A percentile compares a stretch with the other conserved stretches of the same genome.
Evolutionary conservation across 2,888 invertebrate genomes (phyloP).

Genomic region (Platycheirus rosarum): DNA sequence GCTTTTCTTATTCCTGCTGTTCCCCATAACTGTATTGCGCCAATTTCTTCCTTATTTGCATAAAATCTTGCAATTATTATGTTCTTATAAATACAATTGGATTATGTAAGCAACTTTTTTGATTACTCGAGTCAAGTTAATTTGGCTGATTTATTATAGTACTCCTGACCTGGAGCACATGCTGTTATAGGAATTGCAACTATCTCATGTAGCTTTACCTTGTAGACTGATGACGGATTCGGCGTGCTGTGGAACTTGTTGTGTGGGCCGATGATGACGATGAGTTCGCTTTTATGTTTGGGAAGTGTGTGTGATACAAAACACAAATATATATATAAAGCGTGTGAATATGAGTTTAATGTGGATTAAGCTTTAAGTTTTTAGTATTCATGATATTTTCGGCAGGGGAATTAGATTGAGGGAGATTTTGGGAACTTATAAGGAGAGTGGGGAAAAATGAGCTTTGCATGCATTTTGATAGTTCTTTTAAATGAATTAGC

Average conservation of each 20-base stretch:
- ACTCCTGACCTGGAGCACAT: neutral
- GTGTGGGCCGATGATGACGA: slow-evolving; percentile 20
- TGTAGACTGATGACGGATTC: neutral
- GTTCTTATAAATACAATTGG: slow-evolving; percentile 10
- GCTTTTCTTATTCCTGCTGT: slow-evolving; percentile 25
- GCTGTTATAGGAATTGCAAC: neutral
- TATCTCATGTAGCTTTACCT: neutral
- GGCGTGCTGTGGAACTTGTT: slow-evolving; percentile 1
- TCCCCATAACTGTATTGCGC: slow-evolving; percentile 22
- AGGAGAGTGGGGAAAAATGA: neutral
- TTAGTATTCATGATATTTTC: neutral
- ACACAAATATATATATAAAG: too few relatives aligned
- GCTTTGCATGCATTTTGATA: slow-evolving; percentile 1
- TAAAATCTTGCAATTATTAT: neutral
- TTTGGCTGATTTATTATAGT: neutral
- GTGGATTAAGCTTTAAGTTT: slow-evolving; percentile 4
- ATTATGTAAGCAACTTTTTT: slow-evolving; percentile 10
- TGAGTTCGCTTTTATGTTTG: neutral
- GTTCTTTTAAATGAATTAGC: neutral
- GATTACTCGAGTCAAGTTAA: neutral
- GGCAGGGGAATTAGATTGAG: slow-evolving; percentile 6
- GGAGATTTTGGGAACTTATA: slow-evolving; percentile 10
- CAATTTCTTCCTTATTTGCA: neutral
- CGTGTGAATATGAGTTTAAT: neutral
- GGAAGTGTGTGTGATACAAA: too few relatives aligned